Evolutionary conservation across 2,113 vertebrate species (phyloP).

Genomic region (Pomatorhinus ruficollis): DNA sequence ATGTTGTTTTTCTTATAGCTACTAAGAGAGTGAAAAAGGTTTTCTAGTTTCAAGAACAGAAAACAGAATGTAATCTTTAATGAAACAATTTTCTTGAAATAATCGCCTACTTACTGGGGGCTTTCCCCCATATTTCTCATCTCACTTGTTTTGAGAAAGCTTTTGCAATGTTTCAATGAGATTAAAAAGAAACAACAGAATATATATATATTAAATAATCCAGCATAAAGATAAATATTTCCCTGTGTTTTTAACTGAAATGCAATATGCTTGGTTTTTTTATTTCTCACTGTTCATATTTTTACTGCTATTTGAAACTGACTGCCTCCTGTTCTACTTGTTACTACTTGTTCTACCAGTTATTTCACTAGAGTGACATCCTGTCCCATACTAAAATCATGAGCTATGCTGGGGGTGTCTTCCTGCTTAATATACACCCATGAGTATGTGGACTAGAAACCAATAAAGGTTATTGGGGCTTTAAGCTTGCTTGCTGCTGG

Average conservation of each 20-base stretch:
- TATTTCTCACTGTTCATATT: not conserved
- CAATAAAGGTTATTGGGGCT: not conserved
- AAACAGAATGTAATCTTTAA: not conserved
- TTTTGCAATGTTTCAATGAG: not conserved
- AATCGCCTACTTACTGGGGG: fast-evolving
- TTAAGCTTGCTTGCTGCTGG: not conserved
- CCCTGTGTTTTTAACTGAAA: not conserved
- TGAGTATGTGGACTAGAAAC: not conserved
- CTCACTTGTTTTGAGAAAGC: not conserved
- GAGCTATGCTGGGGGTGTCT: not conserved
- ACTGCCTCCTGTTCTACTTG: not conserved
- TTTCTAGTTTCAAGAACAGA: not conserved
- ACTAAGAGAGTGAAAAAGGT: not conserved
- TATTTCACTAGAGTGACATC: not conserved
- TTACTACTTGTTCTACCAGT: not conserved
- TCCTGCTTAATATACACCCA: not conserved
- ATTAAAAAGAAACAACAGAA: not conserved
- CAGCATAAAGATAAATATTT: not conserved
- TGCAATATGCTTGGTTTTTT: not conserved
- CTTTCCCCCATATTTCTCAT: not conserved
- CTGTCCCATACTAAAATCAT: not conserved
- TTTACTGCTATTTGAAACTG: not conserved
- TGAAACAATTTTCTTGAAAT: not conserved
- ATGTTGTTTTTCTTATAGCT: not conserved
- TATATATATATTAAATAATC: not conserved